These are phyloP conservation scores for Gallinago nigripennis DNA, from an alignment of 2,797 vertebrate species.

Conservation along the genomic window DNA sequence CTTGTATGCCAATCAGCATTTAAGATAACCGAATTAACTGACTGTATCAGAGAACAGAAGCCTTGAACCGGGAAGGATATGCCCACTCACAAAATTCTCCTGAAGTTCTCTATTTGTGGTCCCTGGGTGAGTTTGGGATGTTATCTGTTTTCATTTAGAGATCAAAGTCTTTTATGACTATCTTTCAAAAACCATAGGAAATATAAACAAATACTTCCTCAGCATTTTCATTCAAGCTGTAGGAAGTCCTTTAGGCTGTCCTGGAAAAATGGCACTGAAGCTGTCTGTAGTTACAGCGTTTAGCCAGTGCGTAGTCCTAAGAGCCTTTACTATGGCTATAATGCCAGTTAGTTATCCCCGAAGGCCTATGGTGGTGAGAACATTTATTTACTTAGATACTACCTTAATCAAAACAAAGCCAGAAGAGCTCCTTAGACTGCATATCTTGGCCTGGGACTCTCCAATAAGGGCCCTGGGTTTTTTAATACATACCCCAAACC, in stretches of 20 bases:
- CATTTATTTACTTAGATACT: conserved; percentile 51
- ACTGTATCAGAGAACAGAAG: not conserved
- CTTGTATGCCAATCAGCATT: not conserved
- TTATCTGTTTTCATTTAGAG: not conserved
- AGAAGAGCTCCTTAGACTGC: conserved; percentile 19
- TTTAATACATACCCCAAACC: conserved; percentile 18
- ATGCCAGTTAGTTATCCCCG: conserved; percentile 41
- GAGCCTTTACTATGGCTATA: not conserved
- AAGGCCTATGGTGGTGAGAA: not conserved
- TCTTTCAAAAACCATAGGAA: not conserved
- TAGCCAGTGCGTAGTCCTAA: not conserved
- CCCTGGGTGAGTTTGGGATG: not conserved
- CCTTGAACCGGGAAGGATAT: not conserved
- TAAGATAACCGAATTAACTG: conserved; percentile 21
- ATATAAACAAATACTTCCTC: not conserved
- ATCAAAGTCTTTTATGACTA: not conserved
- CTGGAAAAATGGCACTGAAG: not conserved
- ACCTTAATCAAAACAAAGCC: conserved; percentile 42
- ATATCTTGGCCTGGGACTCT: conserved; percentile 32
- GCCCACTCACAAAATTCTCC: not conserved
- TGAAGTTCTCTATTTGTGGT: not conserved
- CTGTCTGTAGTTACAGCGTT: not conserved
- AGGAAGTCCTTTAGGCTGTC: not conserved
- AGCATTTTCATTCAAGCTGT: not conserved
- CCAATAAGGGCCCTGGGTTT: not conserved